Percentiles rank a stretch among this genome's conserved stretches.
These are phyloP conservation scores for Dipodomys spectabilis DNA, from an alignment of 2,113 vertebrate genomes.

Conservation along the genomic window DNA sequence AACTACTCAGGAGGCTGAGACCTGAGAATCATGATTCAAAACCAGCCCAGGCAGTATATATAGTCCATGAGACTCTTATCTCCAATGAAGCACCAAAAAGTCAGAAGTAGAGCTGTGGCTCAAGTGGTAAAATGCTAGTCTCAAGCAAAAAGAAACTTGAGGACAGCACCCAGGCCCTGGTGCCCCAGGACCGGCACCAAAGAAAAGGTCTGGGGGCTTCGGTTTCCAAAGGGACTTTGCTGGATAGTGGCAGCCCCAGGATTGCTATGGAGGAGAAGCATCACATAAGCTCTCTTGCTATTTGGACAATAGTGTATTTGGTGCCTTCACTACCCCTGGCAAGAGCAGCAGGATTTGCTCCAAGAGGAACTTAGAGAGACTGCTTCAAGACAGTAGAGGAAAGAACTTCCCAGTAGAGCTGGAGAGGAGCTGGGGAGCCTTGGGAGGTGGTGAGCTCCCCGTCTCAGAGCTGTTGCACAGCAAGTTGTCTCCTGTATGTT, in stretches of 20 bases:
- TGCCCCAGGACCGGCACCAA: too few species aligned
- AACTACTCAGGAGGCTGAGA: too few species aligned
- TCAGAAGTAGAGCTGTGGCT: too few species aligned
- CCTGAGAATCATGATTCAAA: too few species aligned
- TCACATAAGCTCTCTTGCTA: background rate
- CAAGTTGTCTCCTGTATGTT: background rate
- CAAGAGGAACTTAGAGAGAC: background rate
- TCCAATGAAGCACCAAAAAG: too few species aligned
- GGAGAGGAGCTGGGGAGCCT: background rate
- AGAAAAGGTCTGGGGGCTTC: background rate
- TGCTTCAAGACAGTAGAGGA: background rate
- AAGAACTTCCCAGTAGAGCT: background rate
- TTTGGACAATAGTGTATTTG: background rate
- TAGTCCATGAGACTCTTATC: too few species aligned
- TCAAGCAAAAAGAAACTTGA: too few species aligned
- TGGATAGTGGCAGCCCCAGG: background rate
- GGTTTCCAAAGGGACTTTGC: background rate
- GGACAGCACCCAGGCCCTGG: too few species aligned
- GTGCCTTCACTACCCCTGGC: background rate
- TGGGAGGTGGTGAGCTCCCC: background rate
- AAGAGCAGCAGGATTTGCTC: background rate
- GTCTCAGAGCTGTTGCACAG: background rate
- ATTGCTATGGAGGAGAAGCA: fast-evolving
- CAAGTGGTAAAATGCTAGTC: too few species aligned
- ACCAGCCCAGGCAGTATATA: too few species aligned